A percentile compares a stretch with the other conserved stretches of the same genome.
Evolutionary conservation across 2,113 vertebrate genomes (phyloP).

Genomic region (Chaetura pelagica): DNA sequence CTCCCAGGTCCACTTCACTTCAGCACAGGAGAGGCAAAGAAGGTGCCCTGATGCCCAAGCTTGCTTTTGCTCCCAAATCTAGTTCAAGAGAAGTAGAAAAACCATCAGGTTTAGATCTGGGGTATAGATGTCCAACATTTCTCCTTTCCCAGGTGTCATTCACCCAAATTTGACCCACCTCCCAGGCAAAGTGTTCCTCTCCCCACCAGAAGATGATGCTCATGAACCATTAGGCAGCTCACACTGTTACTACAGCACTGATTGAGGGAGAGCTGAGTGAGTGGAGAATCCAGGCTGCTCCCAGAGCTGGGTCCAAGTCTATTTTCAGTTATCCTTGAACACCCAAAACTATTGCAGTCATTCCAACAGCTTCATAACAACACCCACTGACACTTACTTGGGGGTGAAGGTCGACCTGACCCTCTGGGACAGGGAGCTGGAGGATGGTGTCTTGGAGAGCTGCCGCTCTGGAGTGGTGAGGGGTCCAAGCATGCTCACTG

Average conservation of each 20-base stretch:
- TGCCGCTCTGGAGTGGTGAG: constrained; percentile 95
- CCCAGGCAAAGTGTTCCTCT: neutral
- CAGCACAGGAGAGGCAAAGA: constrained; percentile 92
- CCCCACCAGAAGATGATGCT: fast-evolving
- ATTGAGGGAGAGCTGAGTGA: fast-evolving
- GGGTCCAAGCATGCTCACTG: constrained; percentile 93
- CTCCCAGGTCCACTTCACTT: constrained; percentile 73
- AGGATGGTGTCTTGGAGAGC: constrained; percentile 90
- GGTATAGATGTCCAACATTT: fast-evolving
- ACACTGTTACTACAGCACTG: neutral
- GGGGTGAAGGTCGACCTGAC: constrained; percentile 91
- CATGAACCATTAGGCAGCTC: fast-evolving
- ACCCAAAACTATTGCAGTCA: neutral
- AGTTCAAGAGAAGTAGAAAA: constrained; percentile 33
- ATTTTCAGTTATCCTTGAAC: neutral
- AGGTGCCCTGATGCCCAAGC: constrained; percentile 85
- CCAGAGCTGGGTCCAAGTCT: neutral
- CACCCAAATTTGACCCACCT: neutral
- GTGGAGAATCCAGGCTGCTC: neutral
- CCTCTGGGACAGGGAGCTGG: constrained; percentile 92
- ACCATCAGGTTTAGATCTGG: neutral
- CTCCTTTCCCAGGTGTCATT: too few species aligned
- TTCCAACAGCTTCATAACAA: fast-evolving
- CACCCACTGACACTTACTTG: constrained; percentile 75
- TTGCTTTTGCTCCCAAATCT: constrained; percentile 95